A percentile compares a stretch with the other conserved stretches of the same genome.
Evolutionary conservation across 2,113 vertebrate genomes (phyloP).

Genomic region (Clarias magur): DNA sequence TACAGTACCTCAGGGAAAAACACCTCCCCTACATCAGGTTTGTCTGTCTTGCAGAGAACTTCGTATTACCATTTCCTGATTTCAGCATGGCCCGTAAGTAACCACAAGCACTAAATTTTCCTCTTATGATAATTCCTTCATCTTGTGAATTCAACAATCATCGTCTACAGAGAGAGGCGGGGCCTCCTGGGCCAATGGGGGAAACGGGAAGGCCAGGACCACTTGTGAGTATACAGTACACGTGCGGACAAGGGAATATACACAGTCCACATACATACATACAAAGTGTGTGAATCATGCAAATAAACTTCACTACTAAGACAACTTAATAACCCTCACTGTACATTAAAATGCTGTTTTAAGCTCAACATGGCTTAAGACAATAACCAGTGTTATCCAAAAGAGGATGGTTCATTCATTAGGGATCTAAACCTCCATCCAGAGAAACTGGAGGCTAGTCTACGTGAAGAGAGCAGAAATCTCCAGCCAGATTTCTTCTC

Average conservation of each 20-base stretch:
- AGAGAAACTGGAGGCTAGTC: no score
- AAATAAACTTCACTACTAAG: background rate
- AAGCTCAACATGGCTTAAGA: background rate
- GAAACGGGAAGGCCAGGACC: conserved; percentile 74
- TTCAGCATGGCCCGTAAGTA: conserved; percentile 81
- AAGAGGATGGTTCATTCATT: background rate
- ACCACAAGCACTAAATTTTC: background rate
- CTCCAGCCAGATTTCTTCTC: no score
- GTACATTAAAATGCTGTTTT: background rate
- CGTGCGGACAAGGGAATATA: background rate
- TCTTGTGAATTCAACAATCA: background rate
- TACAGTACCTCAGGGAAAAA: background rate
- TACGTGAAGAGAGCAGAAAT: no score
- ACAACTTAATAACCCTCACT: background rate
- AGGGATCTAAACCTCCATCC: background rate
- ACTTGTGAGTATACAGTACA: conserved; percentile 68
- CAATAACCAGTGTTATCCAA: background rate
- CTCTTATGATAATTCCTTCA: background rate
- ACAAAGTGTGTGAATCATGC: background rate
- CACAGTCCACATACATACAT: background rate
- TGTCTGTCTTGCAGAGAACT: conserved; percentile 70
- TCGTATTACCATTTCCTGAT: conserved; percentile 75
- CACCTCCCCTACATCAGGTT: background rate
- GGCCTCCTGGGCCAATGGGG: conserved; percentile 70
- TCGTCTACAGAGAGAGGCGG: conserved; percentile 64